phyloP scores from a whole-genome alignment of 2,888 invertebrate genomes.

The Eilema caniola region DNA sequence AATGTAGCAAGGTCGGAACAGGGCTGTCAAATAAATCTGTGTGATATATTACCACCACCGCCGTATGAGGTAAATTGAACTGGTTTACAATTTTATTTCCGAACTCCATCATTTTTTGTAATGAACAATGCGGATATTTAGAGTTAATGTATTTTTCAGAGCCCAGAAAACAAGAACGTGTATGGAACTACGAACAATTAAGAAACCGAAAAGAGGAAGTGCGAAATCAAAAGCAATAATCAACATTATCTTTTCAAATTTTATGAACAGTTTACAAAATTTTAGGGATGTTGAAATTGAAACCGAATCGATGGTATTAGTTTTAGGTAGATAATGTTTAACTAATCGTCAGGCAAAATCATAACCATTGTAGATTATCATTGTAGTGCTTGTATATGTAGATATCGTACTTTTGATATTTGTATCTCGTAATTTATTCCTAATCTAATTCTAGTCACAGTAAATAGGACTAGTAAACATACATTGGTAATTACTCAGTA shows the following conservation, averaged over 20 bases:
- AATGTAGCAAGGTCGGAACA: constrained; percentile 82
- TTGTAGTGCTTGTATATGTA: constrained; percentile 72
- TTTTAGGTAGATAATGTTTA: constrained; percentile 52
- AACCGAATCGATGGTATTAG: constrained; percentile 47
- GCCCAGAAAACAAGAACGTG: constrained; percentile 77
- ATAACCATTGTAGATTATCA: constrained; percentile 60
- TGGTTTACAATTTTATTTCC: constrained; percentile 66
- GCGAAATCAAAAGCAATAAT: constrained; percentile 51
- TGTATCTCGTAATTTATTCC: constrained; percentile 80
- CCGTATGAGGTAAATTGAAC: constrained; percentile 87
- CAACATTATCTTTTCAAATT: constrained; percentile 50
- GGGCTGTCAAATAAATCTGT: constrained; percentile 88
- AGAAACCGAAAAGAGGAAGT: constrained; percentile 35
- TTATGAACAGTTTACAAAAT: constrained; percentile 41
- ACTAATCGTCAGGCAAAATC: constrained; percentile 48
- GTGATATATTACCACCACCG: constrained; percentile 89
- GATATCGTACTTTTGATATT: constrained; percentile 70
- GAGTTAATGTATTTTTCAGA: constrained; percentile 67
- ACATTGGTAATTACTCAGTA: constrained; percentile 58
- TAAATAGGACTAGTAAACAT: constrained; percentile 79
- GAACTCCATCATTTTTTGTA: constrained; percentile 52
- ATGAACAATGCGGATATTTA: constrained; percentile 53
- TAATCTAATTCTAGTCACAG: constrained; percentile 83
- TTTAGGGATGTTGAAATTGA: constrained; percentile 45
- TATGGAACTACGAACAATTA: constrained; percentile 56